Conservation (phyloP, 2,113 vertebrate genomes). For the Clarias magur region DNA sequence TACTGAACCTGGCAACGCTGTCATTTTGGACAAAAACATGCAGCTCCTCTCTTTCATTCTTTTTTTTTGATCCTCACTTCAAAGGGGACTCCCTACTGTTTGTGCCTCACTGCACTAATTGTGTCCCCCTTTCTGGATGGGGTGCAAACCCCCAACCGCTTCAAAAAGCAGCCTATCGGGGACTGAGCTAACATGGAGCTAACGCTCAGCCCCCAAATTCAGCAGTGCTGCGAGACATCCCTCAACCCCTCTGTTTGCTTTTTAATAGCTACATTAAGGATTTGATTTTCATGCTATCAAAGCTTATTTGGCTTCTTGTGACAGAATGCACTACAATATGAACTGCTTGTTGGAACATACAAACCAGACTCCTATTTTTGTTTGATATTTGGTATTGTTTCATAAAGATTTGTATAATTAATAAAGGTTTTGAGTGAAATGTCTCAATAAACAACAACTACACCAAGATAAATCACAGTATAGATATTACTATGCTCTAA, state of each 20-base stretch:
- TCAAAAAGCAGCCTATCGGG: conserved; percentile 72
- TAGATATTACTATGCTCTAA: neutral
- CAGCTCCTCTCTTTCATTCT: conserved; percentile 74
- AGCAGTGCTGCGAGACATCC: conserved; percentile 20
- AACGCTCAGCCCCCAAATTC: conserved; percentile 40
- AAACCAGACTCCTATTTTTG: neutral
- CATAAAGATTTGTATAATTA: neutral
- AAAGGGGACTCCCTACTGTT: conserved; percentile 94
- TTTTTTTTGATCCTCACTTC: conserved; percentile 91
- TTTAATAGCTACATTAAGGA: conserved; percentile 19
- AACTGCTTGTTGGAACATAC: neutral
- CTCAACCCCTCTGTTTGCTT: conserved; percentile 19
- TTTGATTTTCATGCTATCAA: conserved; percentile 22
- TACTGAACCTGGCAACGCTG: conserved; percentile 92
- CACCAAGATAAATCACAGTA: neutral
- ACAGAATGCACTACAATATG: neutral
- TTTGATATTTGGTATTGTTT: neutral
- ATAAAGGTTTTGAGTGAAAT: neutral
- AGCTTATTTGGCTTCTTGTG: conserved; percentile 26
- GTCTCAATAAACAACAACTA: neutral
- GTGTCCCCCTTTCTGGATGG: conserved; percentile 83
- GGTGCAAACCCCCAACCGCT: conserved; percentile 73
- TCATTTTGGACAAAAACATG: conserved; percentile 95
- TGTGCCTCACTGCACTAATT: conserved; percentile 92
- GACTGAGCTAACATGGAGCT: conserved; percentile 67